A percentile compares a stretch with the other conserved stretches of the same genome.
Conservation (phyloP, 2,888 invertebrate genomes). For the Tipula helvola region DNA sequence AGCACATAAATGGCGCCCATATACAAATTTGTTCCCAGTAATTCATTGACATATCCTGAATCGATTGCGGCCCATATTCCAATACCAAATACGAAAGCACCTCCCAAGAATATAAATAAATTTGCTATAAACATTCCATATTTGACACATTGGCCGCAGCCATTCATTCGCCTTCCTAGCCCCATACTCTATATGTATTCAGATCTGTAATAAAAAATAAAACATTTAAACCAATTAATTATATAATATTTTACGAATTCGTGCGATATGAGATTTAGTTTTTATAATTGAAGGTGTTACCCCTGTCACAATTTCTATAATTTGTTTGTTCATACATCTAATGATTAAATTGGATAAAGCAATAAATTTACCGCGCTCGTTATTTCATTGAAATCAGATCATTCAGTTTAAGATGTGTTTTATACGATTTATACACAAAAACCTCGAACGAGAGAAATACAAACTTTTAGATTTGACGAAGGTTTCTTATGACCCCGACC, state of each 20-base stretch:
- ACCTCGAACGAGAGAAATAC: not conserved
- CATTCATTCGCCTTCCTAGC: constrained; percentile 71
- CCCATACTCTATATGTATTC: constrained; percentile 42
- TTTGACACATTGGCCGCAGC: constrained; percentile 81
- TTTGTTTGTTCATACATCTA: not conserved
- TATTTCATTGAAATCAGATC: not conserved
- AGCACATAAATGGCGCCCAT: constrained; percentile 76
- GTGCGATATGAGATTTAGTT: not conserved
- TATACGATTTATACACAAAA: not conserved
- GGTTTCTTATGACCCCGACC: not conserved
- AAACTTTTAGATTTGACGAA: not conserved
- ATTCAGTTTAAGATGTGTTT: not conserved
- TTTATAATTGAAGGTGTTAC: not conserved
- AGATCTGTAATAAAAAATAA: constrained; percentile 11
- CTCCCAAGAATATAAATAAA: constrained; percentile 75
- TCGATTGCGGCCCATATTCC: constrained; percentile 78
- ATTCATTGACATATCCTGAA: constrained; percentile 69
- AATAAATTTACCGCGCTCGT: not conserved
- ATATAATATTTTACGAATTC: not conserved
- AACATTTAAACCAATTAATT: constrained; percentile 9
- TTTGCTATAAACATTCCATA: constrained; percentile 74
- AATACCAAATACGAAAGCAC: constrained; percentile 59
- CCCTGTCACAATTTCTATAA: not conserved
- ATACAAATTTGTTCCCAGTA: constrained; percentile 78
- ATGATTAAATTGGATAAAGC: not conserved